Conservation (phyloP, 2,888 invertebrate species). For the Pachycephus smyrnensis region DNA sequence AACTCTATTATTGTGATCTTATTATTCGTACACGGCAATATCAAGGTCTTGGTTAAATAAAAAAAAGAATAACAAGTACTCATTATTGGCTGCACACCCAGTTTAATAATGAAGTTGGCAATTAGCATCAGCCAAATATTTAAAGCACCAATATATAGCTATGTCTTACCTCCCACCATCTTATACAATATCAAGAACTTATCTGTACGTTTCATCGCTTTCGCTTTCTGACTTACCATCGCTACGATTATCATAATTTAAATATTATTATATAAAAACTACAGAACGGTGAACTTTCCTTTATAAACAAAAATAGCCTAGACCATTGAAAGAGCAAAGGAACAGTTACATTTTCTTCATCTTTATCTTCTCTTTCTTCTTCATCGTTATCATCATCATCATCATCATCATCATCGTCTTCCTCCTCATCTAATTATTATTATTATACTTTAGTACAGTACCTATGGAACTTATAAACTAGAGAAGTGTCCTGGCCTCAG, state of each 20-base stretch:
- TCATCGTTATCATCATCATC: too few species aligned
- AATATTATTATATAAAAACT: slow-evolving; percentile 27
- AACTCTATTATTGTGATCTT: too few species aligned
- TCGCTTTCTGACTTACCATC: slow-evolving; percentile 17
- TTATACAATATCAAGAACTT: slow-evolving; percentile 31
- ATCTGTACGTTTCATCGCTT: slow-evolving; percentile 9
- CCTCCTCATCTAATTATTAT: slow-evolving; percentile 4
- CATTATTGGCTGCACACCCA: slow-evolving; percentile 14
- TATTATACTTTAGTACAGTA: slow-evolving; percentile 39
- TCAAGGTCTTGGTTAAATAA: slow-evolving; percentile 16
- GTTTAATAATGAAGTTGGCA: slow-evolving; percentile 12
- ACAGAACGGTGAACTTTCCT: slow-evolving; percentile 23
- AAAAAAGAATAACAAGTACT: slow-evolving; percentile 11
- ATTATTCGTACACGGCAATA: neutral
- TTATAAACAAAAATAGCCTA: slow-evolving; percentile 27
- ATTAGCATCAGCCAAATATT: slow-evolving; percentile 17
- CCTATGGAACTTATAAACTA: slow-evolving; percentile 55
- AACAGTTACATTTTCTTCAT: slow-evolving; percentile 17
- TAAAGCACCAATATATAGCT: slow-evolving; percentile 31
- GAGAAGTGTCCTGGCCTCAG: slow-evolving; percentile 56
- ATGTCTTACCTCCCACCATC: slow-evolving; percentile 26
- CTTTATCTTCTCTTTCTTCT: too few species aligned
- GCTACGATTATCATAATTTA: slow-evolving; percentile 27
- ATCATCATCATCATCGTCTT: neutral
- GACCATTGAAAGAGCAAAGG: slow-evolving; percentile 29